Evolutionary conservation across 2,113 vertebrate species (phyloP), one percentile per base, ranked within the genome.

Genomic region (Apaloderma vittatum): DNA sequence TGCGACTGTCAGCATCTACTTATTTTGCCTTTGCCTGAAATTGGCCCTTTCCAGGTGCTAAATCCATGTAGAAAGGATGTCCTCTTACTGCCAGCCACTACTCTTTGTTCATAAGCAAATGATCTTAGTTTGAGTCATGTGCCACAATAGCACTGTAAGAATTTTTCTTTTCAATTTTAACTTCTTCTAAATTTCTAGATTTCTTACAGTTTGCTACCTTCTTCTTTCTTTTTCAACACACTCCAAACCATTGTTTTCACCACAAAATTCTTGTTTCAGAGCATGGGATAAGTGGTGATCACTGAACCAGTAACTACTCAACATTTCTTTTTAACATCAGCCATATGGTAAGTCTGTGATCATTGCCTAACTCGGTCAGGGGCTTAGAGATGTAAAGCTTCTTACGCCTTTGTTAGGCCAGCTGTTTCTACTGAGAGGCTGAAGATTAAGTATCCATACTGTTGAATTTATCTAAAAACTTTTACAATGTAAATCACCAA

Each of bases 311-410:
- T 86, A 94, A 80, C 88, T 59, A 52, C 90, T 93, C 78, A 80
- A 23, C 91, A 78, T 94, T 94, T 95, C 75, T 76, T 95, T 88
- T 73, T 94, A 97, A 93, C 85, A 73, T 80, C 85, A 83, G 59
- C 90, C 94, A 93, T 95, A 94, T 97, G 94, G 95, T 88, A 74
- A 95, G 65, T 96, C 90, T 90, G 67, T 90, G 86, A 95, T 96
- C 94, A 78, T 86, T 95, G 72, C 72, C 74, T 58, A 93, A 84
- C 86, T 90, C 24, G 3, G 88, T 92, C 95, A 86, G 94, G 52
- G 63, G 55, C 90, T 96, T 96, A 96, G 82, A 88, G 75, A 80
- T 30, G 6, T 84, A 96, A 95, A 96, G 95, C 95, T 95, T 93
- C 94, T 97, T 96, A 96, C 36, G 77, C 40, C n/a, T 87, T 78